phyloP scores from a whole-genome alignment of 1,140 invertebrate species.

The Anoplolepis gracilipes region DNA sequence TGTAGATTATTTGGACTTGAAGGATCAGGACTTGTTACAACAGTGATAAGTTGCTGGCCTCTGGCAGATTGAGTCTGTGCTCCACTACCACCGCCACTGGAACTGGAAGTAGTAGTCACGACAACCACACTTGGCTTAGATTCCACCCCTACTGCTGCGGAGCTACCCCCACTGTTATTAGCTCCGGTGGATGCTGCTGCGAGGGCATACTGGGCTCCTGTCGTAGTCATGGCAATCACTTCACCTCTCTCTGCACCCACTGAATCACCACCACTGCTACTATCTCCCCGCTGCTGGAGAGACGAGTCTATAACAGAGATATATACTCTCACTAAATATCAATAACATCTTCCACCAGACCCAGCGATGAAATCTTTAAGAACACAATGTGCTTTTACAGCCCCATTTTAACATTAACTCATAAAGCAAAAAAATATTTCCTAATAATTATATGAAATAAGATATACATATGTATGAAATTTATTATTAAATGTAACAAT shows the following conservation, averaged over 20 bases:
- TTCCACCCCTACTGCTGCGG: constrained; percentile 82
- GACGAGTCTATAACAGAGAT: constrained; percentile 78
- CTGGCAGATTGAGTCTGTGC: constrained; percentile 82
- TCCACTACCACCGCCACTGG: constrained; percentile 79
- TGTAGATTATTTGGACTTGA: constrained; percentile 84
- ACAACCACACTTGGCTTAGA: constrained; percentile 83
- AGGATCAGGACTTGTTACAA: constrained; percentile 83
- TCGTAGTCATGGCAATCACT: constrained; percentile 86
- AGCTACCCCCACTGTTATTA: constrained; percentile 81
- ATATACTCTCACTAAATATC: constrained; percentile 74
- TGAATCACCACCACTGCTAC: constrained; percentile 78
- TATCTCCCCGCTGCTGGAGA: constrained; percentile 78
- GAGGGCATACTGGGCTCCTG: constrained; percentile 85
- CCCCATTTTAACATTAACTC: constrained; percentile 23
- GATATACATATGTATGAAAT: background rate
- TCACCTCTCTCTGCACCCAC: constrained; percentile 79
- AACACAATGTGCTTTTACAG: background rate
- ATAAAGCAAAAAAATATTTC: background rate
- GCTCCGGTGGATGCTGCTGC: constrained; percentile 84
- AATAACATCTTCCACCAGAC: constrained; percentile 74
- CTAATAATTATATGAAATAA: constrained; percentile 19
- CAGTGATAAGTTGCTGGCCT: constrained; percentile 84
- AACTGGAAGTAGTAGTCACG: constrained; percentile 84
- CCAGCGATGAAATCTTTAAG: constrained; percentile 32
- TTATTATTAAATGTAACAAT: constrained; percentile 1